These are phyloP conservation scores for Platichthys stellatus DNA, from an alignment of 2,113 vertebrate genomes.

Conservation along the genomic window DNA sequence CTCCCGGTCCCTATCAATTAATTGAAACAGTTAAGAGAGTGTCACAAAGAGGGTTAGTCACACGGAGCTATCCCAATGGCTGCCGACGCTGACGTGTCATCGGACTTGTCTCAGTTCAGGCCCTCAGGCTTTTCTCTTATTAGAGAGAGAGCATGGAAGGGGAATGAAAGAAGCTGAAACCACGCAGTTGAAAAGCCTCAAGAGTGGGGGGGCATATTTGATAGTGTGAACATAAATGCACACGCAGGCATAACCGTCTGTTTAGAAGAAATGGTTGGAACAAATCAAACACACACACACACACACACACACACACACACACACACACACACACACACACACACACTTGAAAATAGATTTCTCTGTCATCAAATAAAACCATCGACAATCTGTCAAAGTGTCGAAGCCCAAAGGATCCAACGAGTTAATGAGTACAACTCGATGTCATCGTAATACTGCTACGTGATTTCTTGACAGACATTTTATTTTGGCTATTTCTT, in stretches of 20 bases:
- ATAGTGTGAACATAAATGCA: slow-evolving; percentile 21
- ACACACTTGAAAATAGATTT: slow-evolving; percentile 3
- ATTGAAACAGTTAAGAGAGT: slow-evolving; percentile 54
- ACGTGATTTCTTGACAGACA: neutral
- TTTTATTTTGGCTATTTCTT: neutral
- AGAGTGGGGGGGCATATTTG: slow-evolving; percentile 5
- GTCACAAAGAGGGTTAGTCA: slow-evolving; percentile 60
- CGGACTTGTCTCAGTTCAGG: slow-evolving; percentile 50
- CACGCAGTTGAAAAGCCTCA: slow-evolving; percentile 40
- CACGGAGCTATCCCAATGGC: slow-evolving; percentile 37
- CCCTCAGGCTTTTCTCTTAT: slow-evolving; percentile 49
- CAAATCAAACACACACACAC: slow-evolving; percentile 7
- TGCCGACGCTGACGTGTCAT: slow-evolving; percentile 57
- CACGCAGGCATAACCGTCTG: slow-evolving; percentile 21
- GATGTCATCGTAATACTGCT: slow-evolving; percentile 27
- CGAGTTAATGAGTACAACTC: slow-evolving; percentile 21
- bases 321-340: neutral
- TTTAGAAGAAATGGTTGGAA: slow-evolving; percentile 6
- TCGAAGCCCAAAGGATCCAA: slow-evolving; percentile 5
- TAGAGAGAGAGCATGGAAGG: slow-evolving; percentile 38
- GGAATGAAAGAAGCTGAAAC: slow-evolving; percentile 39
- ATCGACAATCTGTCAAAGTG: slow-evolving; percentile 35
- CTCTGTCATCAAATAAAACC: neutral
- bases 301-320: neutral
- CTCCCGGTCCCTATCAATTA: slow-evolving; percentile 60